Percentiles rank a stretch among this genome's conserved stretches.
Conservation (phyloP, 1,140 invertebrate species). For the Trypoxylus dichotomus region DNA sequence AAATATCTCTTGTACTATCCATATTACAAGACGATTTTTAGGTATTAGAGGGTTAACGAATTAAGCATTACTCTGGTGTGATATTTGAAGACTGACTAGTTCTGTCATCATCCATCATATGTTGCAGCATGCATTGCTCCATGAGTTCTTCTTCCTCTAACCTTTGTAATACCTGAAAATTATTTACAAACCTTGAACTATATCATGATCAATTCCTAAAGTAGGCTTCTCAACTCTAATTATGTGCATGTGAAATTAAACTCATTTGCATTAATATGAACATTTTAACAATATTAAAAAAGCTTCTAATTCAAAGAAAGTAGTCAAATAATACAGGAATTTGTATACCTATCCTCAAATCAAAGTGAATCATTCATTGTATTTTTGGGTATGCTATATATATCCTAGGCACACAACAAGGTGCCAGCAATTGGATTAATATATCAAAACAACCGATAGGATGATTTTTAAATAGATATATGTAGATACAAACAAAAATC, state of each 20-base stretch:
- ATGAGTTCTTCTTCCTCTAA: constrained; percentile 84
- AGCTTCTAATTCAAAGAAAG: background rate
- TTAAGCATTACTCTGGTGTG: constrained; percentile 35
- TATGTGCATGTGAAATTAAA: too few relatives aligned
- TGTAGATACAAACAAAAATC: background rate
- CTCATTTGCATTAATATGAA: too few relatives aligned
- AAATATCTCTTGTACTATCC: too few relatives aligned
- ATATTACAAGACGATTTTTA: too few relatives aligned
- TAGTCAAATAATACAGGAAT: background rate
- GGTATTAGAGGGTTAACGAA: too few relatives aligned
- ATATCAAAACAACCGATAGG: constrained; percentile 7
- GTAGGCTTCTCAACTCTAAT: too few relatives aligned
- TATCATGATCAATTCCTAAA: too few relatives aligned
- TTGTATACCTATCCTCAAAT: background rate
- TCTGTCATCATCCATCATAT: constrained; percentile 72
- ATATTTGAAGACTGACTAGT: constrained; percentile 32
- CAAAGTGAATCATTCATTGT: constrained; percentile 25
- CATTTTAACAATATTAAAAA: constrained; percentile 1
- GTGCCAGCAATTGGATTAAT: constrained; percentile 3
- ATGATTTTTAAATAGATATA: constrained; percentile 31
- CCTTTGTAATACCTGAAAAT: constrained; percentile 74
- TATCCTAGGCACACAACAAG: constrained; percentile 8
- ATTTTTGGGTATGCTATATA: constrained; percentile 30
- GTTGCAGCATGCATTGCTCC: constrained; percentile 78
- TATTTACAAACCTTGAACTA: too few relatives aligned